phyloP scores from a whole-genome alignment of 2,797 vertebrate genomes.

The Spinibarbus caldwelli region DNA sequence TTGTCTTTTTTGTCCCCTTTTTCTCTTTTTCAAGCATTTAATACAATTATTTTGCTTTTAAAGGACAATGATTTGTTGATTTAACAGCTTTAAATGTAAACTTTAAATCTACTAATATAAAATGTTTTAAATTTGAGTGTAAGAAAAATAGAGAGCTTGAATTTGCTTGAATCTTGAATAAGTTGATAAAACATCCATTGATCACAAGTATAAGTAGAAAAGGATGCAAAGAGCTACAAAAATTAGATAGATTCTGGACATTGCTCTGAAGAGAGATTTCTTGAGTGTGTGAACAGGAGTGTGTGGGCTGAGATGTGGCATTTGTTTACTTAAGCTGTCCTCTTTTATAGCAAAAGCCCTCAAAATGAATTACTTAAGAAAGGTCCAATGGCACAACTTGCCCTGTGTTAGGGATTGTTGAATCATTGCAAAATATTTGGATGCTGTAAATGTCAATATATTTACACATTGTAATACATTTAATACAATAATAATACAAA shows the following conservation, averaged over 20 bases:
- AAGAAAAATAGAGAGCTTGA: not conserved
- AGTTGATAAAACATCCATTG: not conserved
- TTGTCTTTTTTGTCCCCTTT: constrained; percentile 40
- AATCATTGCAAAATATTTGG: not conserved
- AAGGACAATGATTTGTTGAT: constrained; percentile 5
- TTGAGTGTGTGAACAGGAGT: not conserved
- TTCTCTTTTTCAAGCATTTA: constrained; percentile 18
- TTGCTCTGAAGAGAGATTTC: constrained; percentile 1
- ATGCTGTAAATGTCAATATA: not conserved
- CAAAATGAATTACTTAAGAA: not conserved
- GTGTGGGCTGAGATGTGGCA: constrained; percentile 20
- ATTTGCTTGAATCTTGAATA: not conserved
- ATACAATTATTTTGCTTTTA: constrained; percentile 30
- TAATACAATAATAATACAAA: not conserved
- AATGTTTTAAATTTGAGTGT: not conserved
- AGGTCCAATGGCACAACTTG: not conserved
- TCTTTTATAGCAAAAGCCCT: not conserved
- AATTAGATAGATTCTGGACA: constrained; percentile 1
- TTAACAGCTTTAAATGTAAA: constrained; percentile 8
- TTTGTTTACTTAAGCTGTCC: not conserved
- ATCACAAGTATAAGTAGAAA: constrained; percentile 3
- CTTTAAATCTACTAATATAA: not conserved
- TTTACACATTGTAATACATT: not conserved
- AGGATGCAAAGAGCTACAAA: not conserved
- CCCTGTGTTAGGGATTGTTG: not conserved